Evolutionary conservation across 1,140 invertebrate genomes (phyloP), one percentile per base, ranked within the genome.

Genomic region (Anadara kagoshimensis): DNA sequence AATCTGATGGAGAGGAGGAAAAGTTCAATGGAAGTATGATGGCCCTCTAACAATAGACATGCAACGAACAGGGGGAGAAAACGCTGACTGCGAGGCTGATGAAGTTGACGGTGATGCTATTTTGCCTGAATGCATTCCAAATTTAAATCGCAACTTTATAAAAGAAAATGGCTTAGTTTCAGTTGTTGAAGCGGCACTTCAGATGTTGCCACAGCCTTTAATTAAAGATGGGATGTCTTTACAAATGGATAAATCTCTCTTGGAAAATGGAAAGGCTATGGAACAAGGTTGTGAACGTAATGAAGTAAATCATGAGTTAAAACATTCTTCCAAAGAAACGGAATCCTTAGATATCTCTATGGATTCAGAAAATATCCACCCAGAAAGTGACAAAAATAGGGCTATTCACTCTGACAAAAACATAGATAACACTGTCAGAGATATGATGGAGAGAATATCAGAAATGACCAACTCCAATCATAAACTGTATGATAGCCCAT

Each of bases 51-150:
- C 68, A 18, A 75, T 78, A n/a, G 78, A 79, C 63, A 76, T 77
- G 72, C 72, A 75, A 53, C 29, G 29, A 36, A 73, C 44, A 72
- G 69, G 65, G 41, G 67, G 64, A 29, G 66, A 59, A 54, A 63
- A 64, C 36, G 44, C 54, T 58, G 59, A 66, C 24, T 8, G 62
- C 59, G 69, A 67, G 18, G 24, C 58, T 26, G 85, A 86, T 69
- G 85, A 86, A 59, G 85, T 86, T 3, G 85, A 86, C 69, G 84
- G 84, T 2, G 74, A 65, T 14, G 53, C 7, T 3, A 36, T 36
- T 36, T 36, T 36, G 29, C 73, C 8, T 66, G 69, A 24, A 72
- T 54, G 51, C 56, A 74, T 53, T 68, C 10, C 26, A 57, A 36
- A 36, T 36, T 36, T 36, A 36, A 36, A 36, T 36, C 29, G 29